Percentiles rank a stretch among this genome's conserved stretches.
These are phyloP conservation scores for Rhinopithecus roxellana DNA, from an alignment of 2,113 vertebrate species.

Conservation along the genomic window DNA sequence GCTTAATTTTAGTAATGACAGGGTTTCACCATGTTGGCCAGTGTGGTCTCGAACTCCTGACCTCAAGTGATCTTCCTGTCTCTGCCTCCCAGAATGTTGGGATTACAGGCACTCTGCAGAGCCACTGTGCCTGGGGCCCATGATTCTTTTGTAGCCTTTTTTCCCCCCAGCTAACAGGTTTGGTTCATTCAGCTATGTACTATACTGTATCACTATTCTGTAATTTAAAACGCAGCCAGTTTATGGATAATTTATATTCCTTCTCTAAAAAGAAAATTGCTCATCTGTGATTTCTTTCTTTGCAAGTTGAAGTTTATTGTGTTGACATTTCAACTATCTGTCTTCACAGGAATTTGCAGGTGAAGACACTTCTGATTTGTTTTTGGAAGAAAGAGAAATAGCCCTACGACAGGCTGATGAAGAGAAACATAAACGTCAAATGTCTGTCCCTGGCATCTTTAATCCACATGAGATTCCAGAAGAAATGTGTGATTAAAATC, in stretches of 20 bases:
- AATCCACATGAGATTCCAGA: constrained; percentile 99
- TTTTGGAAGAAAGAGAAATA: constrained; percentile 96
- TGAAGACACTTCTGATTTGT: constrained; percentile 96
- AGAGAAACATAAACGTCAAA: constrained; percentile 98
- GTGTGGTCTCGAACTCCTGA: no score
- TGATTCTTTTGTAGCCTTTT: not conserved
- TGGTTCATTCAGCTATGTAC: not conserved
- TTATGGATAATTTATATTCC: not conserved
- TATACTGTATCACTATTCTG: not conserved
- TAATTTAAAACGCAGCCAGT: not conserved
- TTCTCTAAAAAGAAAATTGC: not conserved
- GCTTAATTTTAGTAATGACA: no score
- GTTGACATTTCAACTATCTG: not conserved
- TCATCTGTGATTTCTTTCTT: not conserved
- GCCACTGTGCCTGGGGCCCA: no score
- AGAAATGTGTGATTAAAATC: constrained; percentile 96
- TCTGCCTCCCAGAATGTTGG: no score
- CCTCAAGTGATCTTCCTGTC: no score
- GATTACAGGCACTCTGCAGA: no score
- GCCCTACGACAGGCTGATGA: constrained; percentile 96
- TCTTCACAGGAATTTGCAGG: constrained; percentile 94
- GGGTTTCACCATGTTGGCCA: no score
- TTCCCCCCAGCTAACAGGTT: not conserved
- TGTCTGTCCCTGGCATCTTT: constrained; percentile 98
- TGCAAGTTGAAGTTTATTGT: not conserved